These are phyloP conservation scores for Drosophila pseudotalamancana DNA, from an alignment of 2,888 invertebrate genomes.

Conservation along the genomic window DNA sequence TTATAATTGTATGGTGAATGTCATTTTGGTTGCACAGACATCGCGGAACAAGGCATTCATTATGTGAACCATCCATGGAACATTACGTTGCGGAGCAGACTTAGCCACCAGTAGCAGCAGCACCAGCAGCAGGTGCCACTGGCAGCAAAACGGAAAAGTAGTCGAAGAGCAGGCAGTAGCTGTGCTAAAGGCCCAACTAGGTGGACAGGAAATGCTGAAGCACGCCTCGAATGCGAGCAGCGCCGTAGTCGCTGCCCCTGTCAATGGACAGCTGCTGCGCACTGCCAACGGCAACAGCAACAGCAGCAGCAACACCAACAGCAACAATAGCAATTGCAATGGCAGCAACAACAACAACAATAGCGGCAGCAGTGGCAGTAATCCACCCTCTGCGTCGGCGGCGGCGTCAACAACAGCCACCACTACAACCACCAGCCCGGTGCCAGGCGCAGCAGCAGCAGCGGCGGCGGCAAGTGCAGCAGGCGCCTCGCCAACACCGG, in stretches of 20 bases:
- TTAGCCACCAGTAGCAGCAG: slow-evolving; percentile 26
- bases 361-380: slow-evolving; percentile 24
- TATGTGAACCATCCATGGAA: slow-evolving; percentile 45
- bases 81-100: slow-evolving; percentile 19
- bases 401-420: slow-evolving; percentile 41
- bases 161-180: neutral
- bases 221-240: slow-evolving; percentile 78
- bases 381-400: slow-evolving; percentile 45
- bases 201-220: slow-evolving; percentile 75
- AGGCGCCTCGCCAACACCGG: slow-evolving; percentile 53
- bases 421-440: slow-evolving; percentile 8
- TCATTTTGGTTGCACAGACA: slow-evolving; percentile 22
- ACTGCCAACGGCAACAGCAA: slow-evolving; percentile 32
- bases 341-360: slow-evolving; percentile 6
- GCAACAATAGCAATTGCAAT: neutral
- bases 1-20: neutral
- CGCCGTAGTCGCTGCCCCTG: slow-evolving; percentile 48
- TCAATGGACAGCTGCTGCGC: slow-evolving; percentile 66
- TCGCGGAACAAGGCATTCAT: slow-evolving; percentile 23
- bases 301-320: slow-evolving; percentile 4
- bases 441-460: slow-evolving; percentile 15
- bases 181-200: neutral
- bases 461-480: slow-evolving; percentile 21
- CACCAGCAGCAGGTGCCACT: slow-evolving; percentile 20
- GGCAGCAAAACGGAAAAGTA: neutral